A percentile compares a stretch with the other conserved stretches of the same genome.
These are phyloP conservation scores for Leuciscus idus DNA, from an alignment of 2,113 vertebrate genomes.

Conservation along the genomic window DNA sequence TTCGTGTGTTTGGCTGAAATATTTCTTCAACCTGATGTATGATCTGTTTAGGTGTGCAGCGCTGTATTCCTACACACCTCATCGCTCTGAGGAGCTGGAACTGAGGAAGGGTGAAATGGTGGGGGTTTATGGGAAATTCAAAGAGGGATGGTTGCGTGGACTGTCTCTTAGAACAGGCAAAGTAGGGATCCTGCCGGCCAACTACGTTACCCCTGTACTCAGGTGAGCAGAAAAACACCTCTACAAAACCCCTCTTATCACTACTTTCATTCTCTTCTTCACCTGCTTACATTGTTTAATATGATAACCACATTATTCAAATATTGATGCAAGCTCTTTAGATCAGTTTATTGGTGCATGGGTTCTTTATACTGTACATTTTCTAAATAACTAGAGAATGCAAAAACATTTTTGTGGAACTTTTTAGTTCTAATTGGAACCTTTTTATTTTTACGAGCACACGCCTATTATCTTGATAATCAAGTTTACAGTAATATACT, in stretches of 20 bases:
- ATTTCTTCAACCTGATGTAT: not conserved
- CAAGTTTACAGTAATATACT: slow-evolving; percentile 6
- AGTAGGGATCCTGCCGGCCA: slow-evolving; percentile 88
- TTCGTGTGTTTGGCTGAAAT: not conserved
- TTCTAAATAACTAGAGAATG: not conserved
- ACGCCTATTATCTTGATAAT: not conserved
- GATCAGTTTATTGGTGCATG: not conserved
- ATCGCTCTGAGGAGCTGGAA: slow-evolving; percentile 85
- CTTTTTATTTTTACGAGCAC: not conserved
- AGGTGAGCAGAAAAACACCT: slow-evolving; percentile 75
- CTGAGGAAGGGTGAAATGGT: slow-evolving; percentile 92
- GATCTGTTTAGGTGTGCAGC: slow-evolving; percentile 82
- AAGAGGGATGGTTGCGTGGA: slow-evolving; percentile 91
- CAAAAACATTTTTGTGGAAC: not conserved
- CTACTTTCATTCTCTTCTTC: not conserved
- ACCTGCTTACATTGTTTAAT: not conserved
- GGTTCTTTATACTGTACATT: not conserved
- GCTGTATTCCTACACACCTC: slow-evolving; percentile 84
- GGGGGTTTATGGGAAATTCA: slow-evolving; percentile 86
- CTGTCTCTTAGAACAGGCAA: slow-evolving; percentile 89
- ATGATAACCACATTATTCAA: not conserved
- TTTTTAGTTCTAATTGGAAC: not conserved
- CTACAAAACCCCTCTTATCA: not conserved
- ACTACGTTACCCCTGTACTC: slow-evolving; percentile 87
- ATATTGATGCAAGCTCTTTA: not conserved